Evolutionary conservation across 2,888 invertebrate genomes (phyloP), one percentile per base, ranked within the genome.

Genomic region (Apodemia zela): DNA sequence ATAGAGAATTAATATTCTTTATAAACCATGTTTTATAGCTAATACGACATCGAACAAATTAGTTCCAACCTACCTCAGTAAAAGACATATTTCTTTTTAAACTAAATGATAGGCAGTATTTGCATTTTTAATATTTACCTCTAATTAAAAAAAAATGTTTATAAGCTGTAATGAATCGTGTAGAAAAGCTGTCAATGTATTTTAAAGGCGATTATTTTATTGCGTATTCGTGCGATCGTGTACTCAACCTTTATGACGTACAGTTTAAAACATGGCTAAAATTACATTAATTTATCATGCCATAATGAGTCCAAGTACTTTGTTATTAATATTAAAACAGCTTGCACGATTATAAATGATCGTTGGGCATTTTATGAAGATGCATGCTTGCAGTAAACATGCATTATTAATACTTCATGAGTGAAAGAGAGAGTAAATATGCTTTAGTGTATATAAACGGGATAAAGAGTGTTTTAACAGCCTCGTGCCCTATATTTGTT

Each of bases 271-370:
- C 54, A 54, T 25, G 54, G 54, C 54, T 21, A 54, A 54, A 54
- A 54, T 54, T 21, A 54, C 54, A 25, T 54, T 54, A 25, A 54
- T 54, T 54, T 54, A 54, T 54, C 54, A 54, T 54, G 54, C 54
- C 5, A 21, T 54, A 54, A 54, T 54, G 54, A 54, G 54, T 18
- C 54, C 54, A 54, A 54, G 54, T 54, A 54, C 54, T 54, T 54
- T 54, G 54, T 54, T 54, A 54, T 54, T 54, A 54, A 54, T 54
- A 54, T 54, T 54, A 54, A 54, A 54, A 54, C 54, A 54, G 54
- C 54, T 54, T 25, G 54, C 54, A 54, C 54, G 54, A 54, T 54
- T 54, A 54, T 54, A 54, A 54, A 54, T 54, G 54, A 54, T 54
- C 25, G 54, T 54, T 54, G 54, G 54, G 21, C 54, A 25, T 54